Conservation (phyloP, 2,888 invertebrate species). For the Chromoteleia sp. region DNA sequence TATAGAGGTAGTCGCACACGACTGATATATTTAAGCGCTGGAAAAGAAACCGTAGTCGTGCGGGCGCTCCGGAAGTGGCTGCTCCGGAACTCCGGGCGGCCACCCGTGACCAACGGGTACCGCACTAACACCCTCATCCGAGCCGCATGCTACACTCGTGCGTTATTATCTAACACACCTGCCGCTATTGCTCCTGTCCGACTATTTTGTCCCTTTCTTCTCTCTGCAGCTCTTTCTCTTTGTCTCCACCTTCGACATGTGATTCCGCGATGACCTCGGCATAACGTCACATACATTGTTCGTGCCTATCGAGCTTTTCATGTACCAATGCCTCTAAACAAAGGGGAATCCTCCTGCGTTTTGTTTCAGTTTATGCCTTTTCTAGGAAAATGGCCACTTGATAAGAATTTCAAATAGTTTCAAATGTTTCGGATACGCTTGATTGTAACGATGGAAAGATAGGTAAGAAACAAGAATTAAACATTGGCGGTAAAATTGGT, state of each 20-base stretch:
- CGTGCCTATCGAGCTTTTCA: slow-evolving; percentile 33
- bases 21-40: slow-evolving; percentile 68
- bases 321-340: slow-evolving; percentile 19
- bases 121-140: slow-evolving; percentile 73
- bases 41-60: slow-evolving; percentile 79
- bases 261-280: slow-evolving; percentile 36
- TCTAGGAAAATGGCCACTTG: slow-evolving; percentile 10
- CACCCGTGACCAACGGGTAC: slow-evolving; percentile 82
- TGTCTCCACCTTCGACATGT: slow-evolving; percentile 55
- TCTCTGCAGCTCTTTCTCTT: slow-evolving; percentile 51
- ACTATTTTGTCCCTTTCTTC: slow-evolving; percentile 65
- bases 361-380: slow-evolving; percentile 29
- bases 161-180: slow-evolving; percentile 77
- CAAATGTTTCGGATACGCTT: not conserved
- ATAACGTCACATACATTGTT: slow-evolving; percentile 45
- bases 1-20: slow-evolving; percentile 55
- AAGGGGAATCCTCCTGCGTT: slow-evolving; percentile 3
- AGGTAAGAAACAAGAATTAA: too few species aligned
- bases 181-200: slow-evolving; percentile 51
- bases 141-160: slow-evolving; percentile 51
- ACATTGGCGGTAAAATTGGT: not conserved
- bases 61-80: slow-evolving; percentile 81
- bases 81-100: slow-evolving; percentile 83
- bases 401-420: slow-evolving; percentile 14
- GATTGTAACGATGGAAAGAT: too few species aligned